Conservation (phyloP, 2,888 invertebrate genomes). For the Nomada fucata region DNA sequence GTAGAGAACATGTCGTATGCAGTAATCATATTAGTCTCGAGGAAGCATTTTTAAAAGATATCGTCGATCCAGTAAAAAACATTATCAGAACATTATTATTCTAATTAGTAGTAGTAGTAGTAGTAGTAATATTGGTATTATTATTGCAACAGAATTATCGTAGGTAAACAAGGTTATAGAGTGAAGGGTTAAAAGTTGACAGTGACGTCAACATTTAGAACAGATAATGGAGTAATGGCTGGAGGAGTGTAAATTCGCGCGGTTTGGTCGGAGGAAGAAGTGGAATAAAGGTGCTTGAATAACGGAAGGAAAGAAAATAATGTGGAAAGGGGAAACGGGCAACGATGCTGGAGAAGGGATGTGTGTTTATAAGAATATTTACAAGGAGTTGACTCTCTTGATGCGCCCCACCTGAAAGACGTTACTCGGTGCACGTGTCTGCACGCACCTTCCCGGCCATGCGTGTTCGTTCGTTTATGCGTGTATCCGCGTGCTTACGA, state of each 20-base stretch:
- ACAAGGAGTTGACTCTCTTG: conserved; percentile 50
- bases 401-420: conserved; percentile 19
- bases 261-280: background rate
- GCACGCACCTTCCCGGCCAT: conserved; percentile 4
- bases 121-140: too few relatives aligned
- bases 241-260: background rate
- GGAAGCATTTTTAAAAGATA: too few relatives aligned
- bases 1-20: too few relatives aligned
- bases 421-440: conserved; percentile 16
- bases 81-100: too few relatives aligned
- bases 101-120: too few relatives aligned
- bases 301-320: conserved; percentile 37
- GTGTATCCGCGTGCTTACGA: conserved; percentile 59
- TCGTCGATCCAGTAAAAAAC: too few relatives aligned
- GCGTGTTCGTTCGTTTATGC: conserved; percentile 23
- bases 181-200: background rate
- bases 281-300: background rate
- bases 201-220: background rate
- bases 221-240: background rate
- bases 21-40: too few relatives aligned
- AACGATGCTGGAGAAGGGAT: background rate
- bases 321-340: background rate
- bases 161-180: too few relatives aligned
- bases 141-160: too few relatives aligned
- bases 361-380: conserved; percentile 61